Base-by-base conservation (phyloP, 2,113 vertebrate species). In the Chlamydotis undulata region DNA sequence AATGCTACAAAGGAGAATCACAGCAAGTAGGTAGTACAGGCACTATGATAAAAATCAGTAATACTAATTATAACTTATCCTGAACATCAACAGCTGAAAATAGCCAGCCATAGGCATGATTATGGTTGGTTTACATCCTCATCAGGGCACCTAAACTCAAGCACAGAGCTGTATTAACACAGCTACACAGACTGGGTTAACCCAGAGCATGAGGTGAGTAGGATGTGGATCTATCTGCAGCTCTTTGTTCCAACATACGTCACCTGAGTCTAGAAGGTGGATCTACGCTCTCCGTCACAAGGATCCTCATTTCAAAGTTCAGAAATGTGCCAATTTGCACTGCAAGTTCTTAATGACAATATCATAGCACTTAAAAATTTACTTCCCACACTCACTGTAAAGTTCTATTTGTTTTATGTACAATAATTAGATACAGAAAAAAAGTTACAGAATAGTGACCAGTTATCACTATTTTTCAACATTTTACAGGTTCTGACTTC, bases 171-270 rank as follows among this genome's bases (percentile, higher is more conserved):
- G 2, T 23, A 13, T 23, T 22, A 22, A 31, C 9, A 63, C 10
- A 55, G 23, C 18, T 47, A 10, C 11, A 28, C 22, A n/a, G 18
- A 4, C 24, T 23, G 52, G 23, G 35, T 9, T 12, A 43, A 37
- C 18, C 12, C 47, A 57, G 52, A 80, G 52, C 57, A 74, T 2
- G 7, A 52, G 14, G 16, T 11, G 53, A 49, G 31, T 39, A 60
- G 60, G 39, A n/a, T 6, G 3, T 0, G 22, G 35, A 33, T 50
- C 35, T 35, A 12, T 0, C 14, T 41, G 14, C 57, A 80, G 37
- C 53, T 37, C 9, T 23, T 28, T 16, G 6, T 18, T 33, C n/a
- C 59, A 43, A 1, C 2, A 2, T 1, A 26, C 10, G 23, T 18
- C 5, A 1, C 10, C 35, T 15, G 28, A 29, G 14, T 33, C 17